These are phyloP conservation scores for Mustela nigripes DNA, from an alignment of 2,113 vertebrate species.

Conservation along the genomic window DNA sequence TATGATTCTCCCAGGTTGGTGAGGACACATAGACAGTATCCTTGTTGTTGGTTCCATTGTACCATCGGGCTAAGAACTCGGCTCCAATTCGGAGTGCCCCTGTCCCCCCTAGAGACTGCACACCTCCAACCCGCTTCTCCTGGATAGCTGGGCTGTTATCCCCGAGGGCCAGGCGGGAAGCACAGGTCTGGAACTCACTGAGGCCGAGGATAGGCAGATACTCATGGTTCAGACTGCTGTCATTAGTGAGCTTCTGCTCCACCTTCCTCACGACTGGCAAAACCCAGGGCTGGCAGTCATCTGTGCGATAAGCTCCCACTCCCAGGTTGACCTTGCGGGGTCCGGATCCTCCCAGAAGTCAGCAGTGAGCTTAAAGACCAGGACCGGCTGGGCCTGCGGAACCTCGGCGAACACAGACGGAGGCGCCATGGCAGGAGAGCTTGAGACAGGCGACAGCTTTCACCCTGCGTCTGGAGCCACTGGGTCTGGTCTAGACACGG, in stretches of 20 bases:
- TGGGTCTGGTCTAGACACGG: fast-evolving
- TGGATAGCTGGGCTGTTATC: constrained; percentile 93
- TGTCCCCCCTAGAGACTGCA: constrained; percentile 97
- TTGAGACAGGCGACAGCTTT: fast-evolving
- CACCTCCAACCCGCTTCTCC: constrained; percentile 95
- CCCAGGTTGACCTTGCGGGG: constrained; percentile 96
- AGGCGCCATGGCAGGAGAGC: constrained; percentile 74
- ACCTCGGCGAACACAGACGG: constrained; percentile 92
- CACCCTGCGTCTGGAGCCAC: fast-evolving
- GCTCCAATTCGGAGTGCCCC: constrained; percentile 96
- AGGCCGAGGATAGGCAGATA: constrained; percentile 97
- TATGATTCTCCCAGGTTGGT: constrained; percentile 98
- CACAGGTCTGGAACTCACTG: constrained; percentile 92
- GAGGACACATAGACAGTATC: constrained; percentile 95
- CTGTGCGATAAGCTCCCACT: constrained; percentile 97
- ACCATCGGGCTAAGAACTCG: constrained; percentile 95
- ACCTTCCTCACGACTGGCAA: constrained; percentile 97
- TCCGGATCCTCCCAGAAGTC: constrained; percentile 94
- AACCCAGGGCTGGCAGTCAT: constrained; percentile 96
- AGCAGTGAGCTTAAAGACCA: constrained; percentile 95
- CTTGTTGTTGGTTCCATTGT: constrained; percentile 96
- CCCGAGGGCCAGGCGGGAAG: constrained; percentile 95
- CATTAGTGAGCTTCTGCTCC: constrained; percentile 92
- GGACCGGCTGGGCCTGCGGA: constrained; percentile 91
- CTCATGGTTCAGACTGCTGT: constrained; percentile 94